Evolutionary conservation across 1,140 invertebrate genomes (phyloP), one percentile per base, ranked within the genome.

Genomic region (Bombus terrestris): DNA sequence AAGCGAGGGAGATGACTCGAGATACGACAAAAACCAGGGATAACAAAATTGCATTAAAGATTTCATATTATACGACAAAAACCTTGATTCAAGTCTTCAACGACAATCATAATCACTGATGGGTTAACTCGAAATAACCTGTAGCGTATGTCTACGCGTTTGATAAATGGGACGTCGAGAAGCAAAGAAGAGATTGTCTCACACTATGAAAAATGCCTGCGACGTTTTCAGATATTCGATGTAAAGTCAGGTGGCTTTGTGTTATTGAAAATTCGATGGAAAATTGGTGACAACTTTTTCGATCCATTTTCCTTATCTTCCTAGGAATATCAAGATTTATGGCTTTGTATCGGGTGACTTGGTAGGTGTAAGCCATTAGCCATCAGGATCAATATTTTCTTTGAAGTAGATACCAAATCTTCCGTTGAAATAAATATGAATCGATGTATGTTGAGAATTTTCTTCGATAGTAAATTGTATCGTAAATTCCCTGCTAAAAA

Each of bases 261-360:
- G 62, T 68, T 41, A 79, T 79, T 66, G 77, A 79, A 79, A 79
- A 79, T 68, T 66, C 77, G 12, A 28, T 22, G 39, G 32, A 18
- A 66, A 66, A 79, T 66, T 41, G 77, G 62, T 41, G 62, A 79
- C 62, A 79, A 79, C 39, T 79, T 66, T 68, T 68, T 66, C 77
- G 25, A 79, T 79, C 77, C 77, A 79, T 79, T 68, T 66, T 47
- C 62, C 77, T 79, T 79, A 43, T 79, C 62, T 62, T 25, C 39
- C 41, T 15, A 3, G 32, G 62, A 15, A 66, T 47, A 79, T 79
- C 77, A 79, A 79, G 77, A 79, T 79, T 79, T 79, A 79, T 79
- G 77, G 41, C 39, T 64, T 43, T 66, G 43, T 79, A 66, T 62
- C 53, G 74, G 53, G 13, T 39, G 53, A 76, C 47, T n/a, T 3